Evolutionary conservation across 2,888 invertebrate species (phyloP).

Genomic region (Dasysyrphus albostriatus): DNA sequence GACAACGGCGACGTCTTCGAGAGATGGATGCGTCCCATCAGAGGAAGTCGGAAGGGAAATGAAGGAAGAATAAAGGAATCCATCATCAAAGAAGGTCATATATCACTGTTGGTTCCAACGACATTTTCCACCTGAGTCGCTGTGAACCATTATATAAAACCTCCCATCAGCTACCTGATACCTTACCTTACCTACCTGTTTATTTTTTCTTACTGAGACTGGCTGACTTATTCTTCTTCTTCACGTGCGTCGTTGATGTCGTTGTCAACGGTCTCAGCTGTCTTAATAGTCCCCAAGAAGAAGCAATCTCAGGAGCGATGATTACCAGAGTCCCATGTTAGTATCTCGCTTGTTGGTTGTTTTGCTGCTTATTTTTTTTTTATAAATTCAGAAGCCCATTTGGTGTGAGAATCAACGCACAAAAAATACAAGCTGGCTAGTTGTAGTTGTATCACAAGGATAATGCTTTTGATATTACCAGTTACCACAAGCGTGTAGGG

Average conservation of each 20-base stretch:
- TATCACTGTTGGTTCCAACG: conserved; percentile 70
- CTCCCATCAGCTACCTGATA: conserved; percentile 57
- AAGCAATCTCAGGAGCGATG: conserved; percentile 49
- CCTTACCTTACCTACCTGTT: conserved; percentile 31
- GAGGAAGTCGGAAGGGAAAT: conserved; percentile 28
- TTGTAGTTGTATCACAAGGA: conserved; percentile 7
- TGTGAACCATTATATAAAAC: conserved; percentile 29
- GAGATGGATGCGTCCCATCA: conserved; percentile 41
- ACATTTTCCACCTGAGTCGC: conserved; percentile 71
- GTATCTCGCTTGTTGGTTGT: conserved; percentile 9
- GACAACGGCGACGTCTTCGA: not conserved
- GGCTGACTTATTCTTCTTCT: conserved; percentile 33
- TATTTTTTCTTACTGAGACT: not conserved
- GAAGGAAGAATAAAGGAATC: conserved; percentile 50
- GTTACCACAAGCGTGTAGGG: not conserved
- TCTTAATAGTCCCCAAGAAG: conserved; percentile 44
- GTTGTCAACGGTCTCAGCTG: conserved; percentile 44
- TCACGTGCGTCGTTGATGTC: conserved; percentile 29
- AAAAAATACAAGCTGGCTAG: conserved; percentile 15
- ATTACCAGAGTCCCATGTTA: conserved; percentile 32
- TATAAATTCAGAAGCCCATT: conserved; percentile 57
- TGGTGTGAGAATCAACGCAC: conserved; percentile 9
- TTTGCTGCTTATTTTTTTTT: not conserved
- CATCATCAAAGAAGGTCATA: conserved; percentile 73
- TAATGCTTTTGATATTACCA: conserved; percentile 4